Evolutionary conservation across 2,797 vertebrate species (phyloP).

Genomic region (Hippocampus kuda): DNA sequence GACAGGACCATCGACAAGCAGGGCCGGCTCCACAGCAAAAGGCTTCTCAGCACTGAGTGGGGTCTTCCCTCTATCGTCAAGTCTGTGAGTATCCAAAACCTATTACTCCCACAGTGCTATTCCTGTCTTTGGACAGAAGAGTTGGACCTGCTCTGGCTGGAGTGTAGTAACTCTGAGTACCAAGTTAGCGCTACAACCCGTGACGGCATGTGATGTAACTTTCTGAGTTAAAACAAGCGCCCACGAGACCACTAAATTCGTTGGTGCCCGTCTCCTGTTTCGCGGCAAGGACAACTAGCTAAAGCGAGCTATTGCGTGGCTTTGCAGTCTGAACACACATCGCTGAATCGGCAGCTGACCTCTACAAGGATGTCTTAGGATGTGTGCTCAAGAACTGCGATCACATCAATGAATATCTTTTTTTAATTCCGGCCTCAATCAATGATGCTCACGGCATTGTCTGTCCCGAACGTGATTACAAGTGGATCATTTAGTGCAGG

Average conservation of each 20-base stretch:
- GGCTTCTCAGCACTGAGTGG: conserved; percentile 95
- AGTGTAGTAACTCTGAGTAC: conserved; percentile 39
- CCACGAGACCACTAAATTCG: conserved; percentile 14
- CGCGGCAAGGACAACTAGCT: neutral
- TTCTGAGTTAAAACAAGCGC: conserved; percentile 34
- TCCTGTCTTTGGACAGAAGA: conserved; percentile 31
- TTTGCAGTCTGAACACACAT: neutral
- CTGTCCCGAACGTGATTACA: neutral
- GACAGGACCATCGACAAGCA: conserved; percentile 73
- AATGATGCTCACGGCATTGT: conserved; percentile 14
- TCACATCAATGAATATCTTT: conserved; percentile 16
- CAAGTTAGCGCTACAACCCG: conserved; percentile 40
- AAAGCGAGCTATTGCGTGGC: neutral
- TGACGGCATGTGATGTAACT: conserved; percentile 49
- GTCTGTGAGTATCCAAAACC: conserved; percentile 67
- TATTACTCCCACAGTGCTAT: conserved; percentile 31
- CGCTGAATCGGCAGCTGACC: conserved; percentile 15
- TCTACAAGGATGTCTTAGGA: conserved; percentile 14
- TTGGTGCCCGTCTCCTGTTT: conserved; percentile 7
- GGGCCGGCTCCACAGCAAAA: conserved; percentile 84
- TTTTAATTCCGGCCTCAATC: conserved; percentile 13
- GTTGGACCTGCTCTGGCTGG: conserved; percentile 23
- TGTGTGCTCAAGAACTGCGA: conserved; percentile 4
- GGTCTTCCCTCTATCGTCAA: conserved; percentile 91
- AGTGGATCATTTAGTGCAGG: neutral